phyloP scores from a whole-genome alignment of 2,797 vertebrate genomes.

The Dromococcyx pavoninus region DNA sequence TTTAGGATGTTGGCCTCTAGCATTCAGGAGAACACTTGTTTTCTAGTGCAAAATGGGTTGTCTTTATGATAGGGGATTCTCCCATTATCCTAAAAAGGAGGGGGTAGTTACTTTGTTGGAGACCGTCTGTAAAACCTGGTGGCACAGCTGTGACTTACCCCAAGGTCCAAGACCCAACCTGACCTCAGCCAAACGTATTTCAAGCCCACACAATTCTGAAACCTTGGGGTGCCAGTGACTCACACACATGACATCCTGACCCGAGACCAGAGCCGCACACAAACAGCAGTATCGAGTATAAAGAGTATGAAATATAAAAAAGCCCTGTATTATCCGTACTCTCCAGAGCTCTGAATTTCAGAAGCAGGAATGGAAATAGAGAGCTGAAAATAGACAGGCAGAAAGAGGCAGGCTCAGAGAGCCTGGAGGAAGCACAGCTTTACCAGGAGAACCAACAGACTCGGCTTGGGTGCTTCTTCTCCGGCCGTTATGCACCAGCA shows the following conservation, averaged over 20 bases:
- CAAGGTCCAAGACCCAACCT: not conserved
- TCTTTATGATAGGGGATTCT: not conserved
- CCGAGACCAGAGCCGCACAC: not conserved
- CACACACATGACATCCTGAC: not conserved
- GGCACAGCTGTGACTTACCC: not conserved
- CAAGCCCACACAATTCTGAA: not conserved
- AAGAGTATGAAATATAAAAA: not conserved
- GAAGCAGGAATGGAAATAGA: not conserved
- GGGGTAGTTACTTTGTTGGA: not conserved
- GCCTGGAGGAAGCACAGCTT: not conserved
- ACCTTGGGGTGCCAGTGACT: not conserved
- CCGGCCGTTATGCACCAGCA: not conserved
- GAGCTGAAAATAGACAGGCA: not conserved
- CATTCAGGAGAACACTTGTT: not conserved
- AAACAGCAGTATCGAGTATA: not conserved
- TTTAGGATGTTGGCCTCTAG: accelerated
- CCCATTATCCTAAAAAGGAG: not conserved
- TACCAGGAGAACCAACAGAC: not conserved
- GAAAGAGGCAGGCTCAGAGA: not conserved
- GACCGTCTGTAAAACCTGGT: not conserved
- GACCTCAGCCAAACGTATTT: not conserved
- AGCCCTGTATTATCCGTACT: not conserved
- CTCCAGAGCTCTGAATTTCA: not conserved
- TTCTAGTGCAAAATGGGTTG: not conserved
- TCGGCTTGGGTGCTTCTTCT: accelerated